These are phyloP conservation scores for Platichthys flesus DNA, from an alignment of 2,113 vertebrate genomes.

Conservation along the genomic window DNA sequence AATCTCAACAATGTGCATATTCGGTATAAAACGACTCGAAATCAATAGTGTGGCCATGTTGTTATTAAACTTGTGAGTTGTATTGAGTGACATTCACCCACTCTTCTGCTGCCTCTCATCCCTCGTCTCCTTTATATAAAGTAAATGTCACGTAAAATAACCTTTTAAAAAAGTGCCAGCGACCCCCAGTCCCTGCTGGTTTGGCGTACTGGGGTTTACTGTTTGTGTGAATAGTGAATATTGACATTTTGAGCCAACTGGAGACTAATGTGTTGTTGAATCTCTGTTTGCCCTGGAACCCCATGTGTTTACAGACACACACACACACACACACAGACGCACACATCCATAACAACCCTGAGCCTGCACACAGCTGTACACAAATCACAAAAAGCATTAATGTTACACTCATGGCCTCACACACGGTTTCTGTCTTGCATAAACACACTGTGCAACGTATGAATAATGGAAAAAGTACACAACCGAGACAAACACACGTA, in stretches of 20 bases:
- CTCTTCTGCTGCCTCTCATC: slow-evolving; percentile 22
- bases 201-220: slow-evolving; percentile 16
- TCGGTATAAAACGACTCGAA: neutral
- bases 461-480: neutral
- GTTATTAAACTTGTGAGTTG: neutral
- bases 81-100: slow-evolving; percentile 11
- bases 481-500: neutral
- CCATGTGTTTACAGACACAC: slow-evolving; percentile 21
- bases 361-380: neutral
- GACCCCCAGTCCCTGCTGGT: slow-evolving; percentile 52
- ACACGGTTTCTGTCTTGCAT: neutral
- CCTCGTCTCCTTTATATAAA: slow-evolving; percentile 30
- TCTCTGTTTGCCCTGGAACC: slow-evolving; percentile 49
- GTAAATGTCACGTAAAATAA: slow-evolving; percentile 57
- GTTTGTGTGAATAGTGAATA: slow-evolving; percentile 63
- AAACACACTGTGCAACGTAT: neutral
- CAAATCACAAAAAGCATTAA: neutral
- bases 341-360: neutral
- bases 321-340: slow-evolving; percentile 2
- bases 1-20: too few species aligned
- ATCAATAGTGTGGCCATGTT: neutral
- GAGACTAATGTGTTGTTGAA: slow-evolving; percentile 56
- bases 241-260: slow-evolving; percentile 62
- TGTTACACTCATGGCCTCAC: neutral
- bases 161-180: slow-evolving; percentile 44